A percentile compares a stretch with the other conserved stretches of the same genome.
phyloP scores from a whole-genome alignment of 1,140 invertebrate genomes.

The Sminthurinus signatus region DNA sequence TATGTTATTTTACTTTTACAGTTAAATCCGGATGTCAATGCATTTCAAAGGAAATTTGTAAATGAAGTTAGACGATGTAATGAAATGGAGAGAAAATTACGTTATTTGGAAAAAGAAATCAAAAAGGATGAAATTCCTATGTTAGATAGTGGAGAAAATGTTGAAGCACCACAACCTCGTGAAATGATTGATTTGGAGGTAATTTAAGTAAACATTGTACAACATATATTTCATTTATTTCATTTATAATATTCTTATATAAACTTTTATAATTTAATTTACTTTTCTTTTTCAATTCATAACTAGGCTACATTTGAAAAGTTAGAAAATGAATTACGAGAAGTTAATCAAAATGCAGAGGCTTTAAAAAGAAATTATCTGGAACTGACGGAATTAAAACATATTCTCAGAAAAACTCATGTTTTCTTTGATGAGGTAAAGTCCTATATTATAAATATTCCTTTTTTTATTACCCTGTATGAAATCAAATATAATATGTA shows the following conservation, averaged over 20 bases:
- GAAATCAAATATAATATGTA: too few species aligned
- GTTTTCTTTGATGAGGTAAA: constrained; percentile 94
- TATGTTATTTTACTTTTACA: constrained; percentile 44
- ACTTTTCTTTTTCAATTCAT: too few species aligned
- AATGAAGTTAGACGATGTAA: constrained; percentile 90
- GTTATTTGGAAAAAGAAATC: constrained; percentile 96
- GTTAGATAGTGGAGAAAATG: constrained; percentile 94
- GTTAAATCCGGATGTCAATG: constrained; percentile 90
- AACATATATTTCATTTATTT: too few species aligned
- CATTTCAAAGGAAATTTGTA: constrained; percentile 92
- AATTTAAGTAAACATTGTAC: constrained; percentile 28
- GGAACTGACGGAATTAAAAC: constrained; percentile 92
- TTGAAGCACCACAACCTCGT: constrained; percentile 92
- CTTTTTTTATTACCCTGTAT: too few species aligned
- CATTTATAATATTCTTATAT: too few species aligned
- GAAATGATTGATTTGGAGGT: constrained; percentile 99
- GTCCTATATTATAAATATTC: too few species aligned
- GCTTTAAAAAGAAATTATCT: constrained; percentile 92
- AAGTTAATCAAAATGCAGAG: constrained; percentile 96
- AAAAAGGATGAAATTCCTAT: constrained; percentile 95
- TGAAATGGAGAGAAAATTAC: constrained; percentile 91
- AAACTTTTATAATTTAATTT: too few species aligned
- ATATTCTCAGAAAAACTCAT: constrained; percentile 93
- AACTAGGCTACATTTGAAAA: constrained; percentile 90
- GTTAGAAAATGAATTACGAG: constrained; percentile 87